Evolutionary conservation across 2,113 vertebrate species (phyloP).

Genomic region (Megaceryle maxima): DNA sequence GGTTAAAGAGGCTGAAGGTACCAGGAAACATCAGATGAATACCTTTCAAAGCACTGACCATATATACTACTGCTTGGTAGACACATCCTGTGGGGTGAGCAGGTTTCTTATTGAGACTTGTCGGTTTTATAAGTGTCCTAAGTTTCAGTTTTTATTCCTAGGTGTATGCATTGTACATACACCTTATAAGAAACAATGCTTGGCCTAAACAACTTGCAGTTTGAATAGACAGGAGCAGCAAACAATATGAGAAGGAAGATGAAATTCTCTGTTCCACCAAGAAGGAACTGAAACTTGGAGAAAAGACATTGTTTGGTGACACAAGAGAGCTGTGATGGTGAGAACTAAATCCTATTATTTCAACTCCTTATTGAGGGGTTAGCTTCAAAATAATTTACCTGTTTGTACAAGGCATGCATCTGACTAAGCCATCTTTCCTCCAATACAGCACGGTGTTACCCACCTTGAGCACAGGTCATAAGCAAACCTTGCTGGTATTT

Average conservation of each 20-base stretch:
- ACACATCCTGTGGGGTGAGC: background rate
- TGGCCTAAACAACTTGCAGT: background rate
- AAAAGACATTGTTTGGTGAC: background rate
- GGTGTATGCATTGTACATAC: background rate
- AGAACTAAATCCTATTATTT: background rate
- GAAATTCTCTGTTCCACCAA: background rate
- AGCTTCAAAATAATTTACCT: background rate
- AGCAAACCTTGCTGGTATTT: background rate
- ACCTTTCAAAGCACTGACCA: background rate
- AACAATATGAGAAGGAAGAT: background rate
- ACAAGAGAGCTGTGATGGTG: background rate
- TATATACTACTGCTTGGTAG: background rate
- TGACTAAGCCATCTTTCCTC: background rate
- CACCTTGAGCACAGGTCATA: background rate
- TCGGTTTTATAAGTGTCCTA: background rate
- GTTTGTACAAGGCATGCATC: background rate
- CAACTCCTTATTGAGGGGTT: background rate
- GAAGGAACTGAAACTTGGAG: background rate
- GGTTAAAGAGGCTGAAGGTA: background rate
- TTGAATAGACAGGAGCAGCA: background rate
- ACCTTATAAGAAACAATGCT: background rate
- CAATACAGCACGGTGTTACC: background rate
- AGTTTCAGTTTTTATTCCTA: background rate
- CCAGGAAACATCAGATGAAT: background rate
- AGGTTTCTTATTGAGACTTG: background rate